phyloP scores from a whole-genome alignment of 2,797 vertebrate species.

The Dendrocincla tyrannina region DNA sequence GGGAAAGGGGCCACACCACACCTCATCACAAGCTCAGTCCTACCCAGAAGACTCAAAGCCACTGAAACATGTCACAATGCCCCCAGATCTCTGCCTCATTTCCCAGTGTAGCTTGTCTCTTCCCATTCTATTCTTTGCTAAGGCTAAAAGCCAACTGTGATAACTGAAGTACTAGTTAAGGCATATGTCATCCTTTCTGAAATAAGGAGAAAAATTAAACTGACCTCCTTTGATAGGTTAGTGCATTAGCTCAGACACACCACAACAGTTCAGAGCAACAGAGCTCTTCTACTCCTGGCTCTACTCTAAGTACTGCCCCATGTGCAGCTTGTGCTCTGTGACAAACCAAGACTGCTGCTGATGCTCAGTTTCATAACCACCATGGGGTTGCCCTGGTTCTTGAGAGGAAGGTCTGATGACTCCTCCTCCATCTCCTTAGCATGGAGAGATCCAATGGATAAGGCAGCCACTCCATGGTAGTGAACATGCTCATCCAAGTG shows the following conservation, averaged over 20 bases:
- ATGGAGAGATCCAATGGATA: background rate
- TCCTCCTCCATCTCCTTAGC: background rate
- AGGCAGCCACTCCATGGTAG: background rate
- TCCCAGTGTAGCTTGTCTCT: background rate
- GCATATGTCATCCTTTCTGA: background rate
- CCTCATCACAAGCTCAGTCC: background rate
- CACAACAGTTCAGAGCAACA: fast-evolving
- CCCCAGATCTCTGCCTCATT: background rate
- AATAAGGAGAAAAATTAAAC: background rate
- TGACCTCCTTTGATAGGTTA: background rate
- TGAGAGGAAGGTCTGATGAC: background rate
- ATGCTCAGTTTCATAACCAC: background rate
- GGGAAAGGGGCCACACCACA: background rate
- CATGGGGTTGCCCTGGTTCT: background rate
- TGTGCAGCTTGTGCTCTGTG: background rate
- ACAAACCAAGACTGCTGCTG: background rate
- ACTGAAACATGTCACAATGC: background rate
- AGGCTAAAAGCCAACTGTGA: constrained; percentile 25
- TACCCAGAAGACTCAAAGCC: background rate
- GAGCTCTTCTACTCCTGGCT: background rate
- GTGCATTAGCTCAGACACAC: background rate
- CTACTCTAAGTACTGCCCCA: background rate
- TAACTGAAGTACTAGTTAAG: background rate
- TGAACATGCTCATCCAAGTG: fast-evolving
- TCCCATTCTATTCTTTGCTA: background rate